Evolutionary conservation across 1,140 invertebrate genomes (phyloP), one percentile per base, ranked within the genome.

Genomic region (Temnothorax curvispinosus): DNA sequence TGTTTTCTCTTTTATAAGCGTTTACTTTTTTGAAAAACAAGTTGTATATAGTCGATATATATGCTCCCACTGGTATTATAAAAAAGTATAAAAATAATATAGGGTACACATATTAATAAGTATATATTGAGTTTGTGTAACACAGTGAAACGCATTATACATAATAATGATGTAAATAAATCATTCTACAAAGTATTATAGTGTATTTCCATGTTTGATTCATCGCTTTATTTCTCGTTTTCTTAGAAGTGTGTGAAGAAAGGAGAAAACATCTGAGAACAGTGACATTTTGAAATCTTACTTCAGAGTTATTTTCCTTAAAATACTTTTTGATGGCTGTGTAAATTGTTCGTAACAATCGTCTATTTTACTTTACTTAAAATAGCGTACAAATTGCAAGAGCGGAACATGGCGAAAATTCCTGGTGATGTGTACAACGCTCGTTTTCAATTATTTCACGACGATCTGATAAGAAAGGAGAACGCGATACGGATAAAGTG

Each of bases 81-180:
- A 80, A 86, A 50, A 32, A 52, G 41, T 56, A 72, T 77, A 56
- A 58, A 62, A 58, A 75, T 78, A 86, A 89, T 78, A 65, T 90
- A 89, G 47, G 47, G 60, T 62, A 90, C n/a, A 52, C n/a, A 52
- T 54, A 69, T 81, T 72, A 67, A 67, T 44, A 90, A 67, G n/a
- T 87, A 87, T 27, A 80, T 78, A 90, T 67, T 89, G 85, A 89
- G 71, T 72, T 81, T 50, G 56, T 72, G 69, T 87, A 86, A 65
- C 38, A 60, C 88, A 75, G 35, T 85, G 65, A 84, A 60, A 65
- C 11, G 11, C 82, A 88, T 77, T 88, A 90, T 44, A 84, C 71
- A 72, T 84, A 89, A 89, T 77, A 81, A 91, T 41, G 62, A 90
- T 92, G 90, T 91, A 92, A 92, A 92, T 92, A 92, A 90, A 91